These are phyloP conservation scores for Iselma pallidipennis DNA, from an alignment of 2,888 invertebrate genomes.

Conservation along the genomic window DNA sequence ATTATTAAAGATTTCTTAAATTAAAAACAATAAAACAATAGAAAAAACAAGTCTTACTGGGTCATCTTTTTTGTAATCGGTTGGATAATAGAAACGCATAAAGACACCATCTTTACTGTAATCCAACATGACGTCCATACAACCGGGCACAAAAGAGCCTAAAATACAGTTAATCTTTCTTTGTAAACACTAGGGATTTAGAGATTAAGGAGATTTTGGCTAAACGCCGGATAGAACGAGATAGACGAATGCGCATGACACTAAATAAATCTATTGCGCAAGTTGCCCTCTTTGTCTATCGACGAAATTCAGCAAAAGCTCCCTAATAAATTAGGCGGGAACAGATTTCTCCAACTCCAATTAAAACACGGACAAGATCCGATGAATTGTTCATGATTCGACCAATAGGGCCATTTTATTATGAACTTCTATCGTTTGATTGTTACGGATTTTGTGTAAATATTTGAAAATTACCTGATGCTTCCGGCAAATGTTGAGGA, in stretches of 20 bases:
- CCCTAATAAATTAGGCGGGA: too few species aligned
- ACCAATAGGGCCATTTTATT: background rate
- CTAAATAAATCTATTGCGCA: too few species aligned
- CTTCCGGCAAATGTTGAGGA: slow-evolving; percentile 38
- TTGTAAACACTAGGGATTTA: background rate
- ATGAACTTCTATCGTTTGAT: background rate
- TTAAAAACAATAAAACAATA: background rate
- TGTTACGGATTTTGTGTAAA: background rate
- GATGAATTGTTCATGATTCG: background rate
- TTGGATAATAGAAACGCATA: slow-evolving; percentile 64
- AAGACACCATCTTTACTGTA: slow-evolving; percentile 60
- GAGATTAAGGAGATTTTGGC: too few species aligned
- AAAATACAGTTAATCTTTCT: slow-evolving; percentile 26
- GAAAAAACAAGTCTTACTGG: slow-evolving; percentile 46
- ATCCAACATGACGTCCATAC: slow-evolving; percentile 63
- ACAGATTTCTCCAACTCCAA: too few species aligned
- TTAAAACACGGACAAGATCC: background rate
- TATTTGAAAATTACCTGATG: slow-evolving; percentile 35
- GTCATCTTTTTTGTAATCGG: slow-evolving; percentile 52
- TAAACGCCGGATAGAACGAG: too few species aligned
- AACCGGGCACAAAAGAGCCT: slow-evolving; percentile 62
- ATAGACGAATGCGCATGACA: too few species aligned
- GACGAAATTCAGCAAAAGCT: too few species aligned
- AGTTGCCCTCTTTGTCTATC: too few species aligned
- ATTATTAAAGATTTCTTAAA: background rate